These are phyloP conservation scores for Craterocephalus amniculus DNA, from an alignment of 2,797 vertebrate species.

Conservation along the genomic window DNA sequence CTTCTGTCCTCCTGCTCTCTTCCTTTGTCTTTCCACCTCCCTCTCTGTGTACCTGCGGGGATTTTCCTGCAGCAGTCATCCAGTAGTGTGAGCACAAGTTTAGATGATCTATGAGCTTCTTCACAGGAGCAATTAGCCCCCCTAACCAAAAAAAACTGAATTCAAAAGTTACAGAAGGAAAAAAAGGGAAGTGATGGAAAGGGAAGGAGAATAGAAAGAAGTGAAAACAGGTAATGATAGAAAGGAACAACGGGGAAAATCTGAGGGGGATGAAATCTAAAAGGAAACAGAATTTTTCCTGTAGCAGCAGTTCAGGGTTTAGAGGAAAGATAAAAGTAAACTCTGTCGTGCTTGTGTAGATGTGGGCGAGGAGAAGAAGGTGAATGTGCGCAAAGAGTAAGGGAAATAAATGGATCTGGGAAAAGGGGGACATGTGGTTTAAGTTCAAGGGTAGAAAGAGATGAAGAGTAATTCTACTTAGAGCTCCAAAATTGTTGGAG, in stretches of 20 bases:
- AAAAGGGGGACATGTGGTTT: conserved; percentile 32
- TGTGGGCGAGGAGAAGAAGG: conserved; percentile 10
- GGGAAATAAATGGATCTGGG: conserved; percentile 50
- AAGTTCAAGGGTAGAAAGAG: conserved; percentile 51
- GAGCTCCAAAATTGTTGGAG: conserved; percentile 59
- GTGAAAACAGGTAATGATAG: conserved; percentile 1
- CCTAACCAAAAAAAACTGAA: conserved; percentile 62
- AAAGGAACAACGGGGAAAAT: neutral
- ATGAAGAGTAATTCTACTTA: conserved; percentile 72
- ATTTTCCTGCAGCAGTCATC: conserved; percentile 75
- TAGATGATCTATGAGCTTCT: conserved; percentile 73
- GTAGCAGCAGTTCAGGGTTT: conserved; percentile 8
- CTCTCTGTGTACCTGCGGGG: conserved; percentile 45
- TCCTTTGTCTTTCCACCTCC: conserved; percentile 35
- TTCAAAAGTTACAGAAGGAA: conserved; percentile 26
- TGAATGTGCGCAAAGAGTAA: conserved; percentile 19
- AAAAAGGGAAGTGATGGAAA: conserved; percentile 11
- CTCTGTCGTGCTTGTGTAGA: conserved; percentile 22
- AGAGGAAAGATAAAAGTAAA: conserved; percentile 11
- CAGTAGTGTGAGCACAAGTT: conserved; percentile 58
- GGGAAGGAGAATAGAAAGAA: conserved; percentile 10
- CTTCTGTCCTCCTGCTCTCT: conserved; percentile 18
- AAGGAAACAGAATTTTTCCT: conserved; percentile 40
- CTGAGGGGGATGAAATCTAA: conserved; percentile 13
- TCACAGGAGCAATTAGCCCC: conserved; percentile 67